Percentiles rank a stretch among this genome's conserved stretches.
Conservation (phyloP, 2,888 invertebrate genomes). For the Elegia similella region DNA sequence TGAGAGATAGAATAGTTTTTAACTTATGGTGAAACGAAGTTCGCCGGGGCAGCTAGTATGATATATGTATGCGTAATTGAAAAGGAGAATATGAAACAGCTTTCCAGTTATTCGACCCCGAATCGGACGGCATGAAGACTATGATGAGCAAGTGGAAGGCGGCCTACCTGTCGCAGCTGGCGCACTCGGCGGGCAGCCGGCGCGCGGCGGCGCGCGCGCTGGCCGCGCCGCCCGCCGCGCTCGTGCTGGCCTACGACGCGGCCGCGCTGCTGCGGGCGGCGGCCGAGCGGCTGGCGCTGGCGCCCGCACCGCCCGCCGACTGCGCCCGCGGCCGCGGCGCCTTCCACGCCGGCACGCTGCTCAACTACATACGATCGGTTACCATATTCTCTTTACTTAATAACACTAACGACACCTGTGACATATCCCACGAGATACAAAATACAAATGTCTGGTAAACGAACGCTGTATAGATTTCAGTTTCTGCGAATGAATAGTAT, state of each 20-base stretch:
- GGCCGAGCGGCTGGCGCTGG: constrained; percentile 38
- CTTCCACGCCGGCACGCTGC: constrained; percentile 67
- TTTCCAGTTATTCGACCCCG: constrained; percentile 57
- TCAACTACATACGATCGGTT: constrained; percentile 66
- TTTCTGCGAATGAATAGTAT: too few species aligned
- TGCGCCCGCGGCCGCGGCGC: constrained; percentile 51
- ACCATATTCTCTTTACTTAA: constrained; percentile 17
- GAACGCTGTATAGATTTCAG: too few species aligned
- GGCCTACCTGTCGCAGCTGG: constrained; percentile 30
- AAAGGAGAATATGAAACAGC: constrained; percentile 30
- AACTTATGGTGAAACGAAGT: too few species aligned
- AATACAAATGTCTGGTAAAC: too few species aligned
- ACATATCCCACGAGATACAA: too few species aligned
- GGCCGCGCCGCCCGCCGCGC: constrained; percentile 38
- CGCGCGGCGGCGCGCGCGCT: constrained; percentile 28
- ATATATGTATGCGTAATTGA: too few species aligned
- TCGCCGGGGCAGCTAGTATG: too few species aligned
- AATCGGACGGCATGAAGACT: constrained; percentile 35
- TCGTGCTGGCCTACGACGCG: constrained; percentile 52
- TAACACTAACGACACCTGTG: too few species aligned
- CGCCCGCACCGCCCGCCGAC: constrained; percentile 34
- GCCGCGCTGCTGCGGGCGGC: constrained; percentile 38
- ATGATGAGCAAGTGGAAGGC: constrained; percentile 35
- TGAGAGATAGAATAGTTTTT: too few species aligned
- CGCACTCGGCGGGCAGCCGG: constrained; percentile 22